Percentiles rank a stretch among this genome's conserved stretches.
These are phyloP conservation scores for Phaetusa simplex DNA, from an alignment of 2,113 vertebrate species.

Conservation along the genomic window DNA sequence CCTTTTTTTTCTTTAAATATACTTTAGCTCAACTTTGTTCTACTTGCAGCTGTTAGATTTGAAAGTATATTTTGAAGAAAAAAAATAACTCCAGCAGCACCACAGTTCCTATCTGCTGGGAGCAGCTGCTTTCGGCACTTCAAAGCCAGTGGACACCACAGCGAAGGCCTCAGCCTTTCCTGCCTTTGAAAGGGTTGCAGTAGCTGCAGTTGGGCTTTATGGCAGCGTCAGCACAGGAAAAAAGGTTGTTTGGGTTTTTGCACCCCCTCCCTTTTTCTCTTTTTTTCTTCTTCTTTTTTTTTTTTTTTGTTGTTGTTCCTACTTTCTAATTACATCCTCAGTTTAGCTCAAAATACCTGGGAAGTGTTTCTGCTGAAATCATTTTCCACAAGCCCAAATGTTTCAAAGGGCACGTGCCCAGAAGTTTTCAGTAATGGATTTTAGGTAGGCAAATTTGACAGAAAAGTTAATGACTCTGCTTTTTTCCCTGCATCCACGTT, in stretches of 20 bases:
- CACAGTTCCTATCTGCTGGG: slow-evolving; percentile 67
- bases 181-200: slow-evolving; percentile 67
- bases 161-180: slow-evolving; percentile 68
- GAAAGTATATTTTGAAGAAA: slow-evolving; percentile 66
- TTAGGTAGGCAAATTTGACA: not conserved
- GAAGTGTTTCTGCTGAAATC: not conserved
- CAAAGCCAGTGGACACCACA: slow-evolving; percentile 67
- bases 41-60: slow-evolving; percentile 66
- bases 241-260: slow-evolving; percentile 45
- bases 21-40: slow-evolving; percentile 69
- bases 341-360: not conserved
- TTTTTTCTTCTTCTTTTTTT: not conserved
- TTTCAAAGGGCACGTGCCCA: not conserved
- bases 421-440: not conserved
- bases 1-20: slow-evolving; percentile 35
- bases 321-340: not conserved
- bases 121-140: slow-evolving; percentile 69
- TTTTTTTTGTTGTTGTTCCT: too few species aligned
- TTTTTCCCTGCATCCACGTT: fast-evolving
- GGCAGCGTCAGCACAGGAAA: slow-evolving; percentile 54
- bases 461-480: not conserved
- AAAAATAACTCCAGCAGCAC: slow-evolving; percentile 36
- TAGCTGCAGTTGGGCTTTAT: slow-evolving; percentile 21
- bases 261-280: not conserved
- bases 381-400: not conserved